phyloP scores from a whole-genome alignment of 2,888 invertebrate genomes.

The Caenorhabditis sinica region DNA sequence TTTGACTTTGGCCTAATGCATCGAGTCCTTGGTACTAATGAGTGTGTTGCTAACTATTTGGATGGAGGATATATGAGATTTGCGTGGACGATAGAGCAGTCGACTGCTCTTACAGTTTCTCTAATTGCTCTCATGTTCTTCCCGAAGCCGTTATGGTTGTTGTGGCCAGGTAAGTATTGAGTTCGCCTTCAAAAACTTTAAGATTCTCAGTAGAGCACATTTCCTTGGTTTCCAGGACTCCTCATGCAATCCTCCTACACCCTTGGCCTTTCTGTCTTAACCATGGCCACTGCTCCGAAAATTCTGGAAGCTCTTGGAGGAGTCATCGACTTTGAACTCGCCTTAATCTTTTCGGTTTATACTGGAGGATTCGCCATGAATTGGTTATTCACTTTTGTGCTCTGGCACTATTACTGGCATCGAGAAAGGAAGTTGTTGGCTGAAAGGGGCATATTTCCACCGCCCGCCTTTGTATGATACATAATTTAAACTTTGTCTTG shows the following conservation, averaged over 20 bases:
- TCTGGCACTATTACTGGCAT: conserved; percentile 80
- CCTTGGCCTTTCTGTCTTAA: conserved; percentile 82
- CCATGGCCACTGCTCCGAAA: conserved; percentile 83
- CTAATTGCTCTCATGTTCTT: conserved; percentile 73
- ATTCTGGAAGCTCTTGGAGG: conserved; percentile 77
- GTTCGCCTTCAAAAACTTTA: background rate
- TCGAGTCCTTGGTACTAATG: conserved; percentile 81
- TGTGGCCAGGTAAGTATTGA: conserved; percentile 80
- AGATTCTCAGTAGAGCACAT: background rate
- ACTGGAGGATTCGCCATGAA: conserved; percentile 69
- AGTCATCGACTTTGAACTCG: conserved; percentile 67
- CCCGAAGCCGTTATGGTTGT: conserved; percentile 78
- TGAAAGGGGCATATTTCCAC: conserved; percentile 62
- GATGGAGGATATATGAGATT: conserved; percentile 83
- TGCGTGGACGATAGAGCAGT: conserved; percentile 81
- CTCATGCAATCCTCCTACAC: conserved; percentile 83
- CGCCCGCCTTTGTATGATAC: conserved; percentile 58
- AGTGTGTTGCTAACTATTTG: conserved; percentile 83
- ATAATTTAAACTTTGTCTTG: background rate
- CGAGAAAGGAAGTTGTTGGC: conserved; percentile 67
- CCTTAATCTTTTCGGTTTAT: conserved; percentile 65
- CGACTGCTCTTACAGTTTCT: conserved; percentile 74
- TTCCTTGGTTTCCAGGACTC: conserved; percentile 70
- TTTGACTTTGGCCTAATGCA: conserved; percentile 83
- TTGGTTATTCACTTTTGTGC: conserved; percentile 77